Base-by-base conservation (phyloP, 2,113 vertebrate genomes). In the Gnathochromis pfefferi region DNA sequence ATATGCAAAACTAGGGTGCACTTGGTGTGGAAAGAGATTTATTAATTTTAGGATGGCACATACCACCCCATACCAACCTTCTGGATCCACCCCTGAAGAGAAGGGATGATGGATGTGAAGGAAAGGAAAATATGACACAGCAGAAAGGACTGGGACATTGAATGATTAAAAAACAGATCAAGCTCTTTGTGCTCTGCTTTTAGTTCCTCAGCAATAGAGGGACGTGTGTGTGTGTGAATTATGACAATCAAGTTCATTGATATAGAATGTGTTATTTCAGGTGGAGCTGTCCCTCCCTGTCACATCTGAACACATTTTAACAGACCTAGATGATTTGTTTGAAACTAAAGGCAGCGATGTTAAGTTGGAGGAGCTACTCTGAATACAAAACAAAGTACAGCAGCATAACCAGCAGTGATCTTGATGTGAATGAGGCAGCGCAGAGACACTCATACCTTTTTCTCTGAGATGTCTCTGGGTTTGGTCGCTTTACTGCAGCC, bases 381-480 rank as follows among this genome's bases (percentile, higher is more conserved):
- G 33, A 28, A 80, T 80, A 70, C 79, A 80, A 84, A 3, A 86
- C 17, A 26, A 83, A 19, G 13, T 21, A 13, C 35, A 9, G 40
- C 17, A 55, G 23, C 51, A 9, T 55, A 63, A 19, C 14, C 42
- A 35, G 35, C 58, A 65, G 17, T 2, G 19, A 35, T 11, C 35
- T 2, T 12, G 1, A 2, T 38, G 40, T 19, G 2, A 38, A 58
- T 6, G 21, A 4, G 19, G 33, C 40, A 26, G 19, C 7, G 9
- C 7, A 40, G 7, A n/a, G 19, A 7, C n/a, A 65, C 45, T 83
- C 92, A 87, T 97, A 99, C 98, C 96, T 96, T 89, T 93, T 92
- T 40, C 89, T 93, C 17, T 93, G 90, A 54, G 85, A 85, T 13
- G 82, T 88, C 11, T 92, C 90, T 17, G 85, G 47, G 47, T 40